Evolutionary conservation across 2,113 vertebrate genomes (phyloP).

Genomic region (Sinocyclocheilus anophthalmus): DNA sequence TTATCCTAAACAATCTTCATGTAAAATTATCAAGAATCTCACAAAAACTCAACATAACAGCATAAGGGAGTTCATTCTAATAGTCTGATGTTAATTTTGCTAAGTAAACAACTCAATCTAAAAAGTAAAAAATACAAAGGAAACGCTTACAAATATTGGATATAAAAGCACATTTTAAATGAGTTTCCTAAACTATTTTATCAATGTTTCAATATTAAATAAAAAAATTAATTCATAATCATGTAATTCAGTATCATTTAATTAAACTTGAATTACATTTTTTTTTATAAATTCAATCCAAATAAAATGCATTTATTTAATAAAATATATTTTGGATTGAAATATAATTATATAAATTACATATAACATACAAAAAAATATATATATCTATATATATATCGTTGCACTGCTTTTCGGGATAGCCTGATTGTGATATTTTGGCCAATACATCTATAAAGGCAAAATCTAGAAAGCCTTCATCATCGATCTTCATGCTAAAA

Average conservation of each 20-base stretch:
- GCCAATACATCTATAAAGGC: not conserved
- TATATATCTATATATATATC: not conserved
- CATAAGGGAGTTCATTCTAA: not conserved
- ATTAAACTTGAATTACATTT: no score
- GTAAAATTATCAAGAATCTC: not conserved
- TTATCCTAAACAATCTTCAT: not conserved
- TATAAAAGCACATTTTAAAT: not conserved
- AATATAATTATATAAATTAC: not conserved
- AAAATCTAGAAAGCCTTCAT: not conserved
- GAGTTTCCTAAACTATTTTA: no score
- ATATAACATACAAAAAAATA: no score
- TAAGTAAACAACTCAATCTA: no score
- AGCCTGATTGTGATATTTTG: not conserved
- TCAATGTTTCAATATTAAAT: no score
- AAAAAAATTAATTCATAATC: no score
- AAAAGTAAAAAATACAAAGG: no score
- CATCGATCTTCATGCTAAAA: not conserved
- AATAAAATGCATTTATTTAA: not conserved
- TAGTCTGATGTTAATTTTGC: not conserved
- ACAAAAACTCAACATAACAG: no score
- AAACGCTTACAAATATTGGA: not conserved
- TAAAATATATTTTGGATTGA: not conserved
- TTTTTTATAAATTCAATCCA: no score
- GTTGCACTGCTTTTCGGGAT: not conserved
- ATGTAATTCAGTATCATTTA: no score